Evolutionary conservation across 2,797 vertebrate genomes (phyloP).

Genomic region (Lithobates sylvaticus): DNA sequence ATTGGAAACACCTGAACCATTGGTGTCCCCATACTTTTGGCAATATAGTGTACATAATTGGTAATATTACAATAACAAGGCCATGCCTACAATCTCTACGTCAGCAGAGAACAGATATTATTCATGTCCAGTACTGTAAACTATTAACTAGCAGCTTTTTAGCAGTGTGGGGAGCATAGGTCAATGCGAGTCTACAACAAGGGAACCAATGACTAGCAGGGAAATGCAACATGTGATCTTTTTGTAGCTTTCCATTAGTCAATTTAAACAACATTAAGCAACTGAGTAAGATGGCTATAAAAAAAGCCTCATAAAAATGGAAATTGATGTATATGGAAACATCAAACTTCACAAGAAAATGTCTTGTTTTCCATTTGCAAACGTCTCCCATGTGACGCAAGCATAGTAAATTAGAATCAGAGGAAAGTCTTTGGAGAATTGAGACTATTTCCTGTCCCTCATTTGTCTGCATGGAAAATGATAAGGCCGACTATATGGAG

Average conservation of each 20-base stretch:
- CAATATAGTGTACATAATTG: too few species aligned
- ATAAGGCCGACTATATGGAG: constrained; percentile 13
- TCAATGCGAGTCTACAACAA: background rate
- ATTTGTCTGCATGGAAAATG: constrained; percentile 35
- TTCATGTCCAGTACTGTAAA: too few species aligned
- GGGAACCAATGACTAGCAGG: background rate
- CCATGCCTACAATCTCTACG: too few species aligned
- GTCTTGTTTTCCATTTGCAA: constrained; percentile 28
- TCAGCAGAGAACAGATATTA: too few species aligned
- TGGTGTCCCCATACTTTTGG: too few species aligned
- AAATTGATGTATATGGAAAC: background rate
- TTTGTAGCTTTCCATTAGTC: background rate
- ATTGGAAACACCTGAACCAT: too few species aligned
- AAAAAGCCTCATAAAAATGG: constrained; percentile 7
- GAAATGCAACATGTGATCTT: background rate
- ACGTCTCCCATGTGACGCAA: constrained; percentile 15
- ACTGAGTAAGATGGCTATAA: background rate
- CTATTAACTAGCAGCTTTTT: background rate
- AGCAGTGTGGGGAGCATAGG: background rate
- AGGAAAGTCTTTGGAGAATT: background rate
- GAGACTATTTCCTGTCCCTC: constrained; percentile 28
- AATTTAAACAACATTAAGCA: constrained; percentile 11
- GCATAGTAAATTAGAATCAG: background rate
- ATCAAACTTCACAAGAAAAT: constrained; percentile 3
- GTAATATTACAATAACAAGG: too few species aligned